Evolutionary conservation across 2,113 vertebrate genomes (phyloP).

Genomic region (Xiphorhynchus elegans): DNA sequence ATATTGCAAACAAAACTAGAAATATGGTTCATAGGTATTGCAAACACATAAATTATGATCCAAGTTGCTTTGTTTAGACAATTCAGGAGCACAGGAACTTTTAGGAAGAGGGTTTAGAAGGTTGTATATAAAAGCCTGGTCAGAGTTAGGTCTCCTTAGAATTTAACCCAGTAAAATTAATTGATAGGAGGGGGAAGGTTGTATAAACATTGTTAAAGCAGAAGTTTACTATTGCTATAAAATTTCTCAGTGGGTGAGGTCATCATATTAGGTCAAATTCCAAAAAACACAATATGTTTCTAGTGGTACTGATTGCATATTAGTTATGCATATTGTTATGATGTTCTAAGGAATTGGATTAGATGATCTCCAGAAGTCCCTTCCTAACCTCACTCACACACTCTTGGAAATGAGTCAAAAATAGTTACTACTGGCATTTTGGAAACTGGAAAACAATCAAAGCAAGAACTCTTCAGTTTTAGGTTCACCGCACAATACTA

Average conservation of each 20-base stretch:
- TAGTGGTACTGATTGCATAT: not conserved
- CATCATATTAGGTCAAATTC: slow-evolving; percentile 8
- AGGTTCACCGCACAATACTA: not conserved
- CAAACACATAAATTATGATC: not conserved
- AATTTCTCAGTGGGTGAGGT: not conserved
- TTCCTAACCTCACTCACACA: not conserved
- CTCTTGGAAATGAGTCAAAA: not conserved
- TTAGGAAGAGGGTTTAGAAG: not conserved
- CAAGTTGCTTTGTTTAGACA: not conserved
- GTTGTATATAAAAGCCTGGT: not conserved
- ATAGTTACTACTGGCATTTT: not conserved
- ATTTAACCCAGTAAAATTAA: not conserved
- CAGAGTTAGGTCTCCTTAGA: not conserved
- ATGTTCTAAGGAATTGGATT: not conserved
- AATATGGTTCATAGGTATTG: not conserved
- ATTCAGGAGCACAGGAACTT: not conserved
- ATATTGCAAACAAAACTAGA: not conserved
- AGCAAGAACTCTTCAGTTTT: not conserved
- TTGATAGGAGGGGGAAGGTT: not conserved
- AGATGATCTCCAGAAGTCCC: not conserved
- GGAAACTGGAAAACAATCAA: not conserved
- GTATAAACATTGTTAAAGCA: not conserved
- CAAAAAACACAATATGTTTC: not conserved
- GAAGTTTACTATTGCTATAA: not conserved
- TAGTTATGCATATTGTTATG: not conserved